phyloP scores from a whole-genome alignment of 2,888 invertebrate species.

The Lepidonotus clava region DNA sequence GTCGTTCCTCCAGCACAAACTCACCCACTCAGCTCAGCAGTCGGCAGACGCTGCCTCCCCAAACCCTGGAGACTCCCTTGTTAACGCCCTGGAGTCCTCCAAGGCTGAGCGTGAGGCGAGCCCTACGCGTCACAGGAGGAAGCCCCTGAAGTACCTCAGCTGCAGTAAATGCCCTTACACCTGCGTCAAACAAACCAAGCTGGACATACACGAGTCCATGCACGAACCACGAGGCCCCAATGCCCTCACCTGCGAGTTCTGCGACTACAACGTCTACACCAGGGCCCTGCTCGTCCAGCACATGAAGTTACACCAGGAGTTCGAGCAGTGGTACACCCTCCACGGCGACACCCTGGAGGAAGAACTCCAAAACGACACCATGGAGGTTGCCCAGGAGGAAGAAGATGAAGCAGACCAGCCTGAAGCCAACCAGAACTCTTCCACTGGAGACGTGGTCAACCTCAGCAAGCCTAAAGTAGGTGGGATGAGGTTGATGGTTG shows the following conservation, averaged over 20 bases:
- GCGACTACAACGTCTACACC: conserved; percentile 71
- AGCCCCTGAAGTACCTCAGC: conserved; percentile 72
- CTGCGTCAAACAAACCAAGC: conserved; percentile 64
- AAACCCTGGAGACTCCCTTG: too few species aligned
- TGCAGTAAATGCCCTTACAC: conserved; percentile 74
- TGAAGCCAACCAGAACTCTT: not conserved
- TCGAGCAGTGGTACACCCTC: conserved; percentile 69
- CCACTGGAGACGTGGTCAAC: not conserved
- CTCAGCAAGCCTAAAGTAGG: not conserved
- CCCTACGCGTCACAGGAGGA: conserved; percentile 66
- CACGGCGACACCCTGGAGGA: conserved; percentile 67
- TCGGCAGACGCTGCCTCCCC: not conserved
- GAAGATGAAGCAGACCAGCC: conserved; percentile 15
- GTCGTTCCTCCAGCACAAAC: conserved; percentile 74
- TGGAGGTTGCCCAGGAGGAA: not conserved
- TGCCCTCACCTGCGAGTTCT: conserved; percentile 69
- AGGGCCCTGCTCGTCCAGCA: conserved; percentile 72
- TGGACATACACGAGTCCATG: conserved; percentile 71
- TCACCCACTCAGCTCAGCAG: conserved; percentile 66
- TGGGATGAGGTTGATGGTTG: conserved; percentile 28
- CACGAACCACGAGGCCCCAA: conserved; percentile 65
- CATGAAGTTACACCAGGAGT: conserved; percentile 70
- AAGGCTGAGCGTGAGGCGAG: not conserved
- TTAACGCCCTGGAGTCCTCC: not conserved
- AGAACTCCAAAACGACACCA: conserved; percentile 69